A percentile compares a stretch with the other conserved stretches of the same genome.
Conservation (phyloP, 2,888 invertebrate genomes). For the Mesorhabditis belari region DNA sequence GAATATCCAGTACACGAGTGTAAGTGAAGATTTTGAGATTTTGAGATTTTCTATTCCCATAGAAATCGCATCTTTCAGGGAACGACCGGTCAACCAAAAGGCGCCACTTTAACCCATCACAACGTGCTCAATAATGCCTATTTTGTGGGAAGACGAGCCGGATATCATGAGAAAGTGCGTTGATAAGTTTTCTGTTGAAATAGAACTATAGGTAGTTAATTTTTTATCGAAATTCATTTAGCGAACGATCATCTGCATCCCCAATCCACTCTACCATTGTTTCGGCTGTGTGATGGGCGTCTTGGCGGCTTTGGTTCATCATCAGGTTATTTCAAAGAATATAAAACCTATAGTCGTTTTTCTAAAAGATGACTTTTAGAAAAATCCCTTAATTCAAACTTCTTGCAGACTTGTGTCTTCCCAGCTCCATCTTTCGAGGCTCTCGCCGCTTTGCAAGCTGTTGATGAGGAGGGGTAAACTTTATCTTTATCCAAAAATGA, state of each 20-base stretch:
- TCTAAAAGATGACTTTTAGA: too few relatives aligned
- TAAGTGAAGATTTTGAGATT: conserved; percentile 6
- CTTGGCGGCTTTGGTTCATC: conserved; percentile 61
- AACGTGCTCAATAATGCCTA: conserved; percentile 71
- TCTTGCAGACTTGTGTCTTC: conserved; percentile 54
- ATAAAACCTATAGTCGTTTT: too few relatives aligned
- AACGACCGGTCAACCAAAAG: conserved; percentile 76
- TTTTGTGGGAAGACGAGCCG: conserved; percentile 61
- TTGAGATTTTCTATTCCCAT: not conserved
- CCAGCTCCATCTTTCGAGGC: conserved; percentile 61
- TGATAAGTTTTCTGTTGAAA: conserved; percentile 1
- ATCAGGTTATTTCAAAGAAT: conserved; percentile 42
- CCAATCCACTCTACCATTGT: conserved; percentile 62
- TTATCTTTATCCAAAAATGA: conserved; percentile 1
- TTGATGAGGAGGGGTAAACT: conserved; percentile 64
- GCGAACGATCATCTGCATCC: conserved; percentile 44
- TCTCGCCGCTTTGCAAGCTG: conserved; percentile 63
- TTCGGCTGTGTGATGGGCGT: conserved; percentile 68
- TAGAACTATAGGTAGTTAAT: not conserved
- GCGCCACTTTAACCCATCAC: conserved; percentile 63
- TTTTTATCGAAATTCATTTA: conserved; percentile 1
- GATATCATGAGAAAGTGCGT: conserved; percentile 51
- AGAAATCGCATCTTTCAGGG: conserved; percentile 57
- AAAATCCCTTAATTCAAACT: too few relatives aligned
- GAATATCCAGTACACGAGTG: conserved; percentile 62